These are phyloP conservation scores for Syncerus caffer DNA, from an alignment of 2,797 vertebrate genomes.

Conservation along the genomic window DNA sequence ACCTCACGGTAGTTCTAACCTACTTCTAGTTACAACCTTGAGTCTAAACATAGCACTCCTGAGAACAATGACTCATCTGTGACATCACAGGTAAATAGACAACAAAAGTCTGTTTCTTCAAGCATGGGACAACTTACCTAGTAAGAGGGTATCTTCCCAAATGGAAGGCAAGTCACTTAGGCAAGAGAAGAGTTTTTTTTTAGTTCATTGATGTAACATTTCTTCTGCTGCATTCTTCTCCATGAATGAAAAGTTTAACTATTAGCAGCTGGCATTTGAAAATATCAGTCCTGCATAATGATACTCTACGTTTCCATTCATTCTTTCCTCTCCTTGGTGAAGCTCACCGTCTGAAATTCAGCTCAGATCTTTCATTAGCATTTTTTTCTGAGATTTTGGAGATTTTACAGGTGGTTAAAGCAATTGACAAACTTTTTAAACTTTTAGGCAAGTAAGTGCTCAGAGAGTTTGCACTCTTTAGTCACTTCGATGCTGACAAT, in stretches of 20 bases:
- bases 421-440: background rate
- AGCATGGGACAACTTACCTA: background rate
- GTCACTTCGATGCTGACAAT: background rate
- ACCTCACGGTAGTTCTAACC: background rate
- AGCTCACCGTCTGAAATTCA: background rate
- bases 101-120: background rate
- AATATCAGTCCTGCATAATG: background rate
- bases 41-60: background rate
- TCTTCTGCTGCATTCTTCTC: background rate
- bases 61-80: background rate
- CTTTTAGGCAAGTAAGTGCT: conserved; percentile 18
- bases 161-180: background rate
- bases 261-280: background rate
- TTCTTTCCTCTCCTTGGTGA: background rate
- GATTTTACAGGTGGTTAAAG: background rate
- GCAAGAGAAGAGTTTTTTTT: background rate
- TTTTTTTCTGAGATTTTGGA: background rate
- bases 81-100: background rate
- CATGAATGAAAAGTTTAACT: background rate
- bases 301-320: background rate
- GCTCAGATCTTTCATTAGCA: background rate
- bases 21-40: background rate
- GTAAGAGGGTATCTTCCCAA: background rate
- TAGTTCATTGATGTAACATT: background rate
- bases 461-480: background rate